Evolutionary conservation across 2,797 vertebrate genomes (phyloP).

Genomic region (Muraenolepis orangiensis): DNA sequence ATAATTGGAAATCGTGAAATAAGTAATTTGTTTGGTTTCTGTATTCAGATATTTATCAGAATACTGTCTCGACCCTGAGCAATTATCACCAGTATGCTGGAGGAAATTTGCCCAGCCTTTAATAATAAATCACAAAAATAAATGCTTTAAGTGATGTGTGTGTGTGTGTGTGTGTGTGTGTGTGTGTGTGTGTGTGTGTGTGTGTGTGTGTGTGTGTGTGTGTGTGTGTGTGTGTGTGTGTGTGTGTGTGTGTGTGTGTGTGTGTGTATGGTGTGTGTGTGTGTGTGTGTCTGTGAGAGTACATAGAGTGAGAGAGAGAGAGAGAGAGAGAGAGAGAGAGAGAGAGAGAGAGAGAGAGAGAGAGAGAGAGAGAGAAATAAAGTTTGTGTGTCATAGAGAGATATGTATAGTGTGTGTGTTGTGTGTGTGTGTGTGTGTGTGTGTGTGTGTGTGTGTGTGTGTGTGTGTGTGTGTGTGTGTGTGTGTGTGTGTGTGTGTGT

Average conservation of each 20-base stretch:
- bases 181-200: slow-evolving; percentile 9
- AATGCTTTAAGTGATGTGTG: not conserved
- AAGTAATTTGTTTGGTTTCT: not conserved
- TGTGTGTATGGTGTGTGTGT: slow-evolving; percentile 1
- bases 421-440: slow-evolving; percentile 6
- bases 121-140: not conserved
- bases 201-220: slow-evolving; percentile 11
- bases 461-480: slow-evolving; percentile 9
- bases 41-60: not conserved
- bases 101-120: not conserved
- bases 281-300: slow-evolving; percentile 4
- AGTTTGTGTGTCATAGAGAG: no score
- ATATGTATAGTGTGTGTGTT: no score
- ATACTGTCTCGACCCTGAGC: not conserved
- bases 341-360: no score
- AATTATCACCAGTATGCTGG: no score
- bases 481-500: slow-evolving; percentile 10
- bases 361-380: no score
- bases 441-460: slow-evolving; percentile 8
- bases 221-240: slow-evolving; percentile 2
- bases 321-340: no score
- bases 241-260: not conserved
- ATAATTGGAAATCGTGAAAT: no score
- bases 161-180: slow-evolving; percentile 6
- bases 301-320: no score